Conservation (phyloP, 2,113 vertebrate species). For the Sapajus apella region DNA sequence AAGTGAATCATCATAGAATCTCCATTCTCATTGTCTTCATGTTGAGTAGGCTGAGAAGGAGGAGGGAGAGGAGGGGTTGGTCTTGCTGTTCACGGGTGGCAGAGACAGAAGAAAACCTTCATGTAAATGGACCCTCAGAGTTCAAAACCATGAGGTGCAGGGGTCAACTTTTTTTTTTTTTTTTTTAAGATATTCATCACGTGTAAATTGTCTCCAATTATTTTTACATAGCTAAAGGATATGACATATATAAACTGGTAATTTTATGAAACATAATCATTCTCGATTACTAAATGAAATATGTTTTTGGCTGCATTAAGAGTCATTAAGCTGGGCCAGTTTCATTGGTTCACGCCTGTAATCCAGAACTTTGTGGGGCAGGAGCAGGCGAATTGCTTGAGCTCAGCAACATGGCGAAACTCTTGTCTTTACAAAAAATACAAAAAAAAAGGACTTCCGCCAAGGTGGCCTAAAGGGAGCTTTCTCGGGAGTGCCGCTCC, state of each 20-base stretch:
- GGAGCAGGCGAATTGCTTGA: too few species aligned
- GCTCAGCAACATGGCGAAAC: too few species aligned
- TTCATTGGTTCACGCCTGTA: background rate
- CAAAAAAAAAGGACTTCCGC: too few species aligned
- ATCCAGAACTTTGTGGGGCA: too few species aligned
- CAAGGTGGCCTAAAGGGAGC: too few species aligned
- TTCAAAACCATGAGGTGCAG: background rate
- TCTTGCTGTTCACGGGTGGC: background rate
- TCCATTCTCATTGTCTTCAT: background rate
- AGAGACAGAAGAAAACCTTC: background rate
- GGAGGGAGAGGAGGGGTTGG: background rate
- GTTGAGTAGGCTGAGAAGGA: background rate
- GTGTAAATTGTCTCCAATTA: background rate
- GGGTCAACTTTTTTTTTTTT: background rate
- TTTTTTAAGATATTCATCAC: background rate
- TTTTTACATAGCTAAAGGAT: background rate
- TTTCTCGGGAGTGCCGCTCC: too few species aligned
- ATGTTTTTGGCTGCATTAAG: background rate
- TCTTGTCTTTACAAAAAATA: too few species aligned
- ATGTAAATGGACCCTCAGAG: background rate
- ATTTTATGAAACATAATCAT: background rate
- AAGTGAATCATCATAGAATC: background rate
- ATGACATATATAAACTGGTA: background rate
- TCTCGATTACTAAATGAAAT: background rate
- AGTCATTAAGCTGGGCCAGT: constrained; percentile 13